A percentile compares a stretch with the other conserved stretches of the same genome.
phyloP scores from a whole-genome alignment of 2,113 vertebrate species.

The Microcebus ravelobensis region DNA sequence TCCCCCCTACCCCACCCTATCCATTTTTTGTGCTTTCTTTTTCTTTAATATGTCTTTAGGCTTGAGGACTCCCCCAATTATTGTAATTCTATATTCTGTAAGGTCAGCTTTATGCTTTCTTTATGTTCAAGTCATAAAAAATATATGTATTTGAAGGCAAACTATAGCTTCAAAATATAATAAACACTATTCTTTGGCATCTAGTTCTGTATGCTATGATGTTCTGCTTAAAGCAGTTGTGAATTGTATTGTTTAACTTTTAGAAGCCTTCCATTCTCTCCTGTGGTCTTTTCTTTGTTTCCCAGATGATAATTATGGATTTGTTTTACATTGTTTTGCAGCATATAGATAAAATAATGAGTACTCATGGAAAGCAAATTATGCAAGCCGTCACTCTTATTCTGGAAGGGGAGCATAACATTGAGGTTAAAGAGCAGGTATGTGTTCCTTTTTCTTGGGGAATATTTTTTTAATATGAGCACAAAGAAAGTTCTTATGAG shows the following conservation, averaged over 20 bases:
- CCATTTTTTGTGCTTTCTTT: background rate
- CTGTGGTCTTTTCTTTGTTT: constrained; percentile 8
- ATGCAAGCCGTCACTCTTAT: constrained; percentile 99
- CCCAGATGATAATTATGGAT: constrained; percentile 65
- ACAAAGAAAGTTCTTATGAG: background rate
- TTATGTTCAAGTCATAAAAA: background rate
- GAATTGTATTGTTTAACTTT: background rate
- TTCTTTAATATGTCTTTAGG: background rate
- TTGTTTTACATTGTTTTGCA: constrained; percentile 84
- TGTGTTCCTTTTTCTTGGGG: constrained; percentile 49
- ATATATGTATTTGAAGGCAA: background rate
- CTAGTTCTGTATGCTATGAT: background rate
- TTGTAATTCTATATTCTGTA: background rate
- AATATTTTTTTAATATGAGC: constrained; percentile 37
- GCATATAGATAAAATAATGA: constrained; percentile 99
- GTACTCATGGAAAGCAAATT: constrained; percentile 97
- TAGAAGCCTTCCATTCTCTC: constrained; percentile 43
- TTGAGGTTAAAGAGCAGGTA: constrained; percentile 99
- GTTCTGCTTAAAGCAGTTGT: constrained; percentile 9
- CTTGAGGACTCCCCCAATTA: background rate
- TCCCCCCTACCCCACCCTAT: background rate
- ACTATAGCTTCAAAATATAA: background rate
- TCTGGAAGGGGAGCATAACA: constrained; percentile 96
- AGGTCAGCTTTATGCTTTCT: background rate
- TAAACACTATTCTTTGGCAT: constrained; percentile 15